Base-by-base conservation (phyloP, 2,888 invertebrate species). In the Agapostemon virescens region DNA sequence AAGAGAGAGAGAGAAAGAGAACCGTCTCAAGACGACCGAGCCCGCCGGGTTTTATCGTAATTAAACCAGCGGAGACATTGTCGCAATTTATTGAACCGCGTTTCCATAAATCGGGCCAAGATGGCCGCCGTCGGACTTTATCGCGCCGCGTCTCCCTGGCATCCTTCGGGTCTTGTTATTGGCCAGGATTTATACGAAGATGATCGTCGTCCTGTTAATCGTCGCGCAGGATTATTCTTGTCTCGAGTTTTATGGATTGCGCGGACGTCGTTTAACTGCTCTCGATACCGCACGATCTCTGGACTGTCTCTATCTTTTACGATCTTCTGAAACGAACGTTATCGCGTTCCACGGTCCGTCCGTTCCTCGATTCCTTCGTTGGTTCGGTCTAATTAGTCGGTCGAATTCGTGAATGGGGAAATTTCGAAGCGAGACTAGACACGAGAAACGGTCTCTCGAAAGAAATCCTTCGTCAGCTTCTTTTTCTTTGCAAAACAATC, bases 11-110 rank as follows among this genome's bases (percentile, higher is more conserved):
- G 30, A 30, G n/a, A n/a, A n/a, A n/a, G n/a, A n/a, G 67, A 49
- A n/a, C 20, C 55, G 13, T 40, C 45, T 30, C 67, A 26, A 68
- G 17, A 30, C 26, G 13, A 33, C 23, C 55, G 23, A 49, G 36
- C 33, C 42, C n/a, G 33, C 42, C 20, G 49, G 52, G 40, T 77
- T 72, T 77, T 30, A 68, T 79, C 68, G 26, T 72, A 77, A 79
- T 79, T 77, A 64, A 77, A 77, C 33, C 30, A n/a, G 15, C 30
- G 69, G 66, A 13, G 55, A 71, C 69, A 70, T 49, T 66, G 23
- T 33, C 23, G 66, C 33, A 42, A 74, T 77, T 77, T 67, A 74
- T 38, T 3, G 45, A 15, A 58, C 26, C 20, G 33, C 36, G 58
- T 58, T 49, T 33, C 67, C 38, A 67, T 74, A 61, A 77, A 75